Base-by-base conservation (phyloP, 2,113 vertebrate genomes). In the Centropus bengalensis region DNA sequence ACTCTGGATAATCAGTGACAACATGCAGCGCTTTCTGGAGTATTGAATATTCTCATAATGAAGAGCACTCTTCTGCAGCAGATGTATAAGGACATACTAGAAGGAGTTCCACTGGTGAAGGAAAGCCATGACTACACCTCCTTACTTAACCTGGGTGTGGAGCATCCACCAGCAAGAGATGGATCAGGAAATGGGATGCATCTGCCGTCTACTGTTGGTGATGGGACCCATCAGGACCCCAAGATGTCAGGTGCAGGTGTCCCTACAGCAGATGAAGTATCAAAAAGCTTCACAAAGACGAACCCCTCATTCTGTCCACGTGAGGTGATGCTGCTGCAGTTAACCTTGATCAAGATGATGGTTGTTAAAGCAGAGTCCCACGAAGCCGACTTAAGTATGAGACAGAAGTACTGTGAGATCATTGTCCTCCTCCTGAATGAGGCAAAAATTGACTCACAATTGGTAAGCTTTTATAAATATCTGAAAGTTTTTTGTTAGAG, bases 331-430 rank as follows among this genome's bases (percentile, higher is more conserved):
- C 97, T 98, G 54, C 92, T 99, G 49, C 97, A 98, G 73, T 51
- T 99, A 92, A 98, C 98, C 13, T 95, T 99, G 80, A 88, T 99
- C 82, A 94, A 92, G 52, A 97, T 97, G 95, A 94, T 99, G 64
- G 47, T 90, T 44, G 90, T 78, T 33, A 97, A 92, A 15, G 55
- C 96, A 63, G 47, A 92, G 20, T 96, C 95, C 21, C 88, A 62
- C 28, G 62, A 94, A 82, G 96, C 18, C 0, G 97, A 94, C 12
- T 68, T 49, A 88, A 75, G 22, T 2, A 24, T 14, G 1, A 95
- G 69, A 20, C n/a, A 77, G 21, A 98, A 97, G 69, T 98, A 97
- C 89, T 62, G 60, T 77, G 97, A 98, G 16, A 75, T 98, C 33
- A 74, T 97, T 47, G 71, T 23, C n/a, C 69, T 76, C 11, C 95